phyloP scores from a whole-genome alignment of 2,113 vertebrate genomes.

The Malurus cyaneus region DNA sequence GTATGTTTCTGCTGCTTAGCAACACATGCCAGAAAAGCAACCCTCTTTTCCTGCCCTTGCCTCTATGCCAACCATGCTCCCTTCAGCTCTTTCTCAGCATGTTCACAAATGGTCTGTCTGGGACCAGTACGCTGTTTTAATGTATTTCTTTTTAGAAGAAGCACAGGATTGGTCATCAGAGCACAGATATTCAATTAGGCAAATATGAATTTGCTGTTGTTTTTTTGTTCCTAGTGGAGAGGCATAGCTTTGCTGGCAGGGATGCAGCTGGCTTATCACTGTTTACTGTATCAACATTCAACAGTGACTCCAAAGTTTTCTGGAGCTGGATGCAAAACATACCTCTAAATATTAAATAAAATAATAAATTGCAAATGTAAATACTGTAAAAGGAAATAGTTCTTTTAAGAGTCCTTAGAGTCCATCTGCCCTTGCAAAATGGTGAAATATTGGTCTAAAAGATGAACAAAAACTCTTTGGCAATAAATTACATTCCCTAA shows the following conservation, averaged over 20 bases:
- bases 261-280: background rate
- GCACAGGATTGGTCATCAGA: background rate
- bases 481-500: background rate
- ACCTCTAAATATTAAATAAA: background rate
- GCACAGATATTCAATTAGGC: background rate
- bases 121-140: background rate
- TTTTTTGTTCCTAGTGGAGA: background rate
- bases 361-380: background rate
- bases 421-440: background rate
- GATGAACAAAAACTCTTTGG: background rate
- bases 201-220: background rate
- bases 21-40: background rate
- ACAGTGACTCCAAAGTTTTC: background rate
- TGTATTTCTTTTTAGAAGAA: background rate
- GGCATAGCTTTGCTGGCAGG: background rate
- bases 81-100: background rate
- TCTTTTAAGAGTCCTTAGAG: background rate
- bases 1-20: background rate
- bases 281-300: background rate
- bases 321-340: background rate
- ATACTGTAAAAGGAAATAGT: background rate
- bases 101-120: background rate
- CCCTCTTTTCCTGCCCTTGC: background rate
- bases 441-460: background rate
- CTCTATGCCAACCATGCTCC: background rate